Conservation (phyloP, 1,140 invertebrate species). For the Sipha flava region DNA sequence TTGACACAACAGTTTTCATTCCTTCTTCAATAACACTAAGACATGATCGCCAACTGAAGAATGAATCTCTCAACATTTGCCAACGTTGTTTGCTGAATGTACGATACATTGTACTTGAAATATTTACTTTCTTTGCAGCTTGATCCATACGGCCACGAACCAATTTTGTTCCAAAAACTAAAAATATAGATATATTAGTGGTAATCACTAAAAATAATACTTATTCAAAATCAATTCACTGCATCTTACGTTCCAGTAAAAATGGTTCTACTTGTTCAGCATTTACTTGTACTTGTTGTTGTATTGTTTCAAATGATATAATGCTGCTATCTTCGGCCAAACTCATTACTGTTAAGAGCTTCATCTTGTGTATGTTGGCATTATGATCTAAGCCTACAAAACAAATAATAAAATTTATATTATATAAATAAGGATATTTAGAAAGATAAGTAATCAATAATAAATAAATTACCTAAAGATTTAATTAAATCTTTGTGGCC, state of each 20-base stretch:
- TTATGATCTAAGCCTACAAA: slow-evolving; percentile 75
- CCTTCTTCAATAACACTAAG: slow-evolving; percentile 68
- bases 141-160: slow-evolving; percentile 91
- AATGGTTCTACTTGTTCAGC: slow-evolving; percentile 87
- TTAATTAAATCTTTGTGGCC: slow-evolving; percentile 89
- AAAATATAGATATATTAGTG: slow-evolving; percentile 40
- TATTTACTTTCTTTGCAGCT: slow-evolving; percentile 70
- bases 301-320: slow-evolving; percentile 81
- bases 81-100: slow-evolving; percentile 89
- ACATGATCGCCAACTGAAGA: slow-evolving; percentile 79
- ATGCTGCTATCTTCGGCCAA: slow-evolving; percentile 85
- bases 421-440: too few relatives aligned
- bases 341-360: slow-evolving; percentile 92
- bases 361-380: slow-evolving; percentile 93
- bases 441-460: too few relatives aligned
- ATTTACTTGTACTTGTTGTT: slow-evolving; percentile 76
- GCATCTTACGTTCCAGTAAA: slow-evolving; percentile 78
- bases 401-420: neutral
- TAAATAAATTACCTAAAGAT: slow-evolving; percentile 61
- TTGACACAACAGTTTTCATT: slow-evolving; percentile 59
- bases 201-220: neutral
- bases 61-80: slow-evolving; percentile 74
- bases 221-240: neutral
- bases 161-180: slow-evolving; percentile 87
- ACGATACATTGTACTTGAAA: slow-evolving; percentile 88